Conservation (phyloP, 2,797 vertebrate species). For the Fistularia commersonii region DNA sequence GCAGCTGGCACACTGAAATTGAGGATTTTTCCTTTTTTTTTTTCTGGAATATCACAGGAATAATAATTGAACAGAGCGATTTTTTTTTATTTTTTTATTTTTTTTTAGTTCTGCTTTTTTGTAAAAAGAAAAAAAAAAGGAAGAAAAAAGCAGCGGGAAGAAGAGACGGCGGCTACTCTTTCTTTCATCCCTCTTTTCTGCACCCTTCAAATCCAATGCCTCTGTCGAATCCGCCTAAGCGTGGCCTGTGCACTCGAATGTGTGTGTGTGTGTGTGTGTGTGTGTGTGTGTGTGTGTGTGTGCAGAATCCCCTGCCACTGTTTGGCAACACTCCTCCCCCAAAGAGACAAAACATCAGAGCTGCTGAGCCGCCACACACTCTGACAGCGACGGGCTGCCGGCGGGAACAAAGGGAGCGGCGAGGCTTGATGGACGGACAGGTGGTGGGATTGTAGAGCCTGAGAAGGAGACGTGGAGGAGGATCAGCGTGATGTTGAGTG, state of each 20-base stretch:
- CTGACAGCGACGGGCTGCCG: slow-evolving; percentile 42
- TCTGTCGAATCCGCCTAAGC: slow-evolving; percentile 53
- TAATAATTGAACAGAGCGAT: no score
- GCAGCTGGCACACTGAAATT: slow-evolving; percentile 21
- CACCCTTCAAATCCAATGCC: slow-evolving; percentile 59
- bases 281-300: background rate
- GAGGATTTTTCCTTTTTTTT: slow-evolving; percentile 26
- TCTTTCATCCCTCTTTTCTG: slow-evolving; percentile 41
- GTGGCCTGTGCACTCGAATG: slow-evolving; percentile 7
- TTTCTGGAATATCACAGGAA: no score
- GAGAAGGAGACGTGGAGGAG: slow-evolving; percentile 13
- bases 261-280: slow-evolving; percentile 10
- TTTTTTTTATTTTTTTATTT: no score
- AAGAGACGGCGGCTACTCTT: slow-evolving; percentile 18
- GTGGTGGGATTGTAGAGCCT: slow-evolving; percentile 18
- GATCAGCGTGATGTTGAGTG: slow-evolving; percentile 27
- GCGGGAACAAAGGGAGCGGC: slow-evolving; percentile 13
- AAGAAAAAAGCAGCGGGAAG: slow-evolving; percentile 12
- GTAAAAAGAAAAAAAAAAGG: slow-evolving; percentile 2
- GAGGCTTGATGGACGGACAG: slow-evolving; percentile 26
- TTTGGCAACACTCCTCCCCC: slow-evolving; percentile 23
- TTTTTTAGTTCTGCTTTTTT: no score
- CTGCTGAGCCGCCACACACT: slow-evolving; percentile 46
- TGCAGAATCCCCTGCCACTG: slow-evolving; percentile 34
- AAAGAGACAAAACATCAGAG: slow-evolving; percentile 20